Evolutionary conservation across 2,113 vertebrate species (phyloP).

Genomic region (Strix uralensis): DNA sequence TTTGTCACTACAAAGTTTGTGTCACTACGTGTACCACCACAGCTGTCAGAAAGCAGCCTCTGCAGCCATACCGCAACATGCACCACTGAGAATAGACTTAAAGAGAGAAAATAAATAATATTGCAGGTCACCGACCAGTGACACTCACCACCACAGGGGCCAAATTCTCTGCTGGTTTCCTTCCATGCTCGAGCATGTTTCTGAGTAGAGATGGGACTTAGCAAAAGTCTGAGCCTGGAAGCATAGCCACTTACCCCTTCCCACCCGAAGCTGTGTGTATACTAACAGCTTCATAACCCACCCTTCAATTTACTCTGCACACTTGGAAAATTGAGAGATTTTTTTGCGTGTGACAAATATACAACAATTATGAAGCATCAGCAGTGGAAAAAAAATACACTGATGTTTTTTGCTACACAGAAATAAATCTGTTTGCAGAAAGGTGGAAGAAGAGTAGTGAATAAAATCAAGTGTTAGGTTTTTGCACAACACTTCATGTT

Average conservation of each 20-base stretch:
- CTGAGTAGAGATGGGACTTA: not conserved
- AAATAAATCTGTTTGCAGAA: not conserved
- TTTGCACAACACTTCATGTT: not conserved
- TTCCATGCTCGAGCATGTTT: not conserved
- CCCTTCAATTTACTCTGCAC: not conserved
- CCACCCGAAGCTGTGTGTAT: not conserved
- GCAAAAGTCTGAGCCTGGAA: not conserved
- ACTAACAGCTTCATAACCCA: not conserved
- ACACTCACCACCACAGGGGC: not conserved
- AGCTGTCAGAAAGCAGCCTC: not conserved
- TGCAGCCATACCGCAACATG: accelerated
- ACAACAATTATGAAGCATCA: not conserved
- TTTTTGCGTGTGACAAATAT: not conserved
- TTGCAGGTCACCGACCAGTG: not conserved
- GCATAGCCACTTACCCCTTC: not conserved
- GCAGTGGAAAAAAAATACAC: not conserved
- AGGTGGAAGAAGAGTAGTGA: not conserved
- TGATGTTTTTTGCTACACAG: not conserved
- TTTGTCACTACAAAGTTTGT: not conserved
- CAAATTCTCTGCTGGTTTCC: not conserved
- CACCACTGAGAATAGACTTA: not conserved
- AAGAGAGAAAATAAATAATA: not conserved
- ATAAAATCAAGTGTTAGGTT: not conserved
- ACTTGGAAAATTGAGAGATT: not conserved
- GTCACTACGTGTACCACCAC: not conserved